Evolutionary conservation across 1,140 invertebrate genomes (phyloP).

Genomic region (Aphis craccivora): DNA sequence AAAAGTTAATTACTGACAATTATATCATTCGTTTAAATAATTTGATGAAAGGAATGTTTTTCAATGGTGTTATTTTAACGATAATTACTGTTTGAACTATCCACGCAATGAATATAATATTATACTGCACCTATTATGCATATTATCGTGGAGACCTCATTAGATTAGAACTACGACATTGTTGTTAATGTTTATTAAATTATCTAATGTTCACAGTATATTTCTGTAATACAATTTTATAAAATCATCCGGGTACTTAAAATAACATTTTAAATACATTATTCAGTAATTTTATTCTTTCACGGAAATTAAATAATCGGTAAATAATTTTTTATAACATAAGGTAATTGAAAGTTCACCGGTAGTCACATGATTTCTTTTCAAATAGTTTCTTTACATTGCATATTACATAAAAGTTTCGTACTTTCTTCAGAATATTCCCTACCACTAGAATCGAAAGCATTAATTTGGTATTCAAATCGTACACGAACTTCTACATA

Average conservation of each 20-base stretch:
- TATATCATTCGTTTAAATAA: background rate
- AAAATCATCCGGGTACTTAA: background rate
- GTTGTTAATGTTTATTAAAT: background rate
- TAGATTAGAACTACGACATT: background rate
- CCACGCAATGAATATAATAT: background rate
- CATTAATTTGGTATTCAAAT: constrained; percentile 56
- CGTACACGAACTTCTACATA: constrained; percentile 20
- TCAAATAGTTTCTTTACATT: background rate
- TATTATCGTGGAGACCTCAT: background rate
- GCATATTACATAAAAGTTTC: background rate
- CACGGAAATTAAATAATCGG: background rate
- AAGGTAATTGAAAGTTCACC: background rate
- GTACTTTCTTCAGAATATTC: background rate
- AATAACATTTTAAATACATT: background rate
- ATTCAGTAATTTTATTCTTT: background rate
- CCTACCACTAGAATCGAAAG: background rate
- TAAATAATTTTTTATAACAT: background rate
- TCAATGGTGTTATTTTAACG: background rate
- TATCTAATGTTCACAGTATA: background rate
- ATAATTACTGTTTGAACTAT: background rate
- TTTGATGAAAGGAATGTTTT: background rate
- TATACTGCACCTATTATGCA: background rate
- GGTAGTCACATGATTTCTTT: background rate
- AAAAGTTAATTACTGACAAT: background rate
- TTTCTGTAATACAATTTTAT: background rate